Base-by-base conservation (phyloP, 1,140 invertebrate genomes). In the Sitodiplosis mosellana region DNA sequence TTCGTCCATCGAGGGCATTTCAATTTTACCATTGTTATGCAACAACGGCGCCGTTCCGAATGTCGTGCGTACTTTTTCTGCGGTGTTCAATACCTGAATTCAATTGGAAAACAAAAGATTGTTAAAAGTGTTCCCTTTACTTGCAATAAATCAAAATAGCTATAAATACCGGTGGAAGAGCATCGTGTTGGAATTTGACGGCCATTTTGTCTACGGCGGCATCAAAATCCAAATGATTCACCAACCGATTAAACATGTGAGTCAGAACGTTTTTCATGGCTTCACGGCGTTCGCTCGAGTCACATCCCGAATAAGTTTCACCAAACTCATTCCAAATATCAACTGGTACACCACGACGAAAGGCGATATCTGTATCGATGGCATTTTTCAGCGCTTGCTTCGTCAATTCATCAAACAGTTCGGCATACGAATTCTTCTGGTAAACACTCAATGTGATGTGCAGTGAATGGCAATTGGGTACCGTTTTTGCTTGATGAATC, bases 391-490 rank as follows among this genome's bases (percentile, higher is more conserved):
- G 54, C 1, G 89, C 85, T 47, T 69, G 59, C 2, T 87, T 87
- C 36, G 95, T 51, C n/a, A 84, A 56, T 65, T 81, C 80, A 63
- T 91, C 78, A 42, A 96, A 64, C 10, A 92, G 74, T 71, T 97
- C 87, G 46, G 76, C 82, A 79, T 85, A 96, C 8, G 82, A 74
- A 58, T 92, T 91, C 56, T 80, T 80, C 60, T 97, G 92, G 60
- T 88, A 94, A 49, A 83, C 78, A 19, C 91, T 95, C 2, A 97
- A 64, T 0, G 92, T 96, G 1, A 96, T 76, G 63, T 97, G 93
- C 1, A 96, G 70, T 14, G 91, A 96, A 67, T 96, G 87, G 34
- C 71, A 61, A 4, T 75, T 68, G 41, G 80, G 75, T 47, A 81
- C 67, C 14, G 88, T 84, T 46, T 75, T 63, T 2, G 78, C 91